Conservation (phyloP, 2,888 invertebrate species). For the Quadroppia sp. region DNA sequence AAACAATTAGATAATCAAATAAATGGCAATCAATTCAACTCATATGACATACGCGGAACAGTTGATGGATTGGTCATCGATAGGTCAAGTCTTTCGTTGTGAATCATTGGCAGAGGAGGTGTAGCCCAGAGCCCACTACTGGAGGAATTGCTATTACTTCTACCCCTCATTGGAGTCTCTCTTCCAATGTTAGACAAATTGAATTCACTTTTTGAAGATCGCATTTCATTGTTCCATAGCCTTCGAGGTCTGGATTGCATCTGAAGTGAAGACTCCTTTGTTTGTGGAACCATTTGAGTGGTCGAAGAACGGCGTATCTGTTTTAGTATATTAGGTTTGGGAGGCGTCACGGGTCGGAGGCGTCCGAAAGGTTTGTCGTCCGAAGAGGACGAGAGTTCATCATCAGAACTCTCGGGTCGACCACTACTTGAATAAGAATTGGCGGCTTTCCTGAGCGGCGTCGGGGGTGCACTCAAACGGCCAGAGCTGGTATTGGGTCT, state of each 20-base stretch:
- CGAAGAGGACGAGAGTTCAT: constrained; percentile 24
- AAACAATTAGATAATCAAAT: not conserved
- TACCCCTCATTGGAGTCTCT: constrained; percentile 31
- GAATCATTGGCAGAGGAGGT: not conserved
- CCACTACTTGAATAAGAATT: constrained; percentile 38
- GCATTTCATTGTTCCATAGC: constrained; percentile 40
- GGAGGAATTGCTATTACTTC: constrained; percentile 37
- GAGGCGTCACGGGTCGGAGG: constrained; percentile 43
- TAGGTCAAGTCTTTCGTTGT: constrained; percentile 41
- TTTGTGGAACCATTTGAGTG: constrained; percentile 15
- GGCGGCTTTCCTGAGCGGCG: constrained; percentile 25
- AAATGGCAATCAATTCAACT: not conserved
- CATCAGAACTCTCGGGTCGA: constrained; percentile 39
- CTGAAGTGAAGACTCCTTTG: constrained; percentile 14
- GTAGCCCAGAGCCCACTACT: constrained; percentile 34
- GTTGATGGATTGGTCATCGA: constrained; percentile 42
- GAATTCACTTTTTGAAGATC: constrained; percentile 45
- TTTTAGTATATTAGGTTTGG: constrained; percentile 44
- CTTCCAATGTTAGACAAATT: constrained; percentile 40
- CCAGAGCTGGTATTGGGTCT: constrained; percentile 41
- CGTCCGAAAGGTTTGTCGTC: constrained; percentile 11
- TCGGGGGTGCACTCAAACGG: constrained; percentile 39
- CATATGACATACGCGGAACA: constrained; percentile 33
- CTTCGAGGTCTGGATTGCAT: constrained; percentile 27
- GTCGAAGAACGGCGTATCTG: constrained; percentile 45